Evolutionary conservation across 1,140 invertebrate species (phyloP).

Genomic region (Venustaconcha ellipsiformis): DNA sequence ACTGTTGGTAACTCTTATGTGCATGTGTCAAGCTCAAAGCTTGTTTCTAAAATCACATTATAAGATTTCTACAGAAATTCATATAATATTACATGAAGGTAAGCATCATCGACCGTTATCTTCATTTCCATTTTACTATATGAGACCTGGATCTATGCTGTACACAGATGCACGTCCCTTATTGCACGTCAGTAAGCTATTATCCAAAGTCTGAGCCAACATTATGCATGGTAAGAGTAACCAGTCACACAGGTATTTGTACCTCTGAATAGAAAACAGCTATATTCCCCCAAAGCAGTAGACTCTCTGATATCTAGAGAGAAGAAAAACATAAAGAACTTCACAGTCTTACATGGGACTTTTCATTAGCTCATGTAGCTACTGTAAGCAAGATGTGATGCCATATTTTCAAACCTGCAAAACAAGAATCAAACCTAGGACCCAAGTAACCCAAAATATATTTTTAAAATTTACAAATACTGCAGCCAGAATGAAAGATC

Average conservation of each 20-base stretch:
- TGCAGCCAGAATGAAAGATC: too few species aligned
- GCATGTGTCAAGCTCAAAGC: too few species aligned
- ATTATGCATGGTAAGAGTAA: not conserved
- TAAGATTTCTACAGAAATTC: too few species aligned
- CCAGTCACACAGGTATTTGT: constrained; percentile 15
- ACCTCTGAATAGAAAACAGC: constrained; percentile 41
- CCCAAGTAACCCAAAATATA: too few species aligned
- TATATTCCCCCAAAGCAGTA: constrained; percentile 44
- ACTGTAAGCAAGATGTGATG: too few species aligned
- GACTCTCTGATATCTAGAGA: constrained; percentile 33
- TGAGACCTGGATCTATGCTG: not conserved
- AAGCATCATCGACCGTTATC: not conserved
- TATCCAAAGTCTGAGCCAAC: not conserved
- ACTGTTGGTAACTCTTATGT: too few species aligned
- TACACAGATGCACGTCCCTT: not conserved
- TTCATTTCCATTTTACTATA: not conserved
- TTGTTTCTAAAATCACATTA: too few species aligned
- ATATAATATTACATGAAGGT: not conserved
- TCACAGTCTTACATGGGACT: not conserved
- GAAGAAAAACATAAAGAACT: constrained; percentile 15
- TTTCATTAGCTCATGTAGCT: too few species aligned
- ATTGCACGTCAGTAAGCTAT: not conserved
- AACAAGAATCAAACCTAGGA: too few species aligned
- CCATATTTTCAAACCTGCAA: too few species aligned
- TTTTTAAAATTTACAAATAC: too few species aligned